These are phyloP conservation scores for Spodoptera litura DNA, from an alignment of 1,140 invertebrate genomes.

Conservation along the genomic window DNA sequence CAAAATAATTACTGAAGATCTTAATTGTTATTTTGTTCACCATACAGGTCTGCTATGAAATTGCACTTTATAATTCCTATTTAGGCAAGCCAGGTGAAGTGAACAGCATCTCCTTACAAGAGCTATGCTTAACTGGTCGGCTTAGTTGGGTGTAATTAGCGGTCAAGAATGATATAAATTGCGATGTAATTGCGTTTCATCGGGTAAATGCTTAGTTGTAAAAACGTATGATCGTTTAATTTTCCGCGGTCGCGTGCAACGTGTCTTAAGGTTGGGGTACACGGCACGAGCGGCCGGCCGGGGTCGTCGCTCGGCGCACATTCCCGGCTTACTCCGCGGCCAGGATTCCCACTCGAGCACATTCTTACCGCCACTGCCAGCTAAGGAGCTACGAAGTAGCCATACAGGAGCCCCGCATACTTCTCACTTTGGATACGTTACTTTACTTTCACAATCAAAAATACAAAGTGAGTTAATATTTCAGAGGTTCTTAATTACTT, in stretches of 20 bases:
- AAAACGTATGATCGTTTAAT: conserved; percentile 39
- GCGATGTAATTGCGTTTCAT: conserved; percentile 32
- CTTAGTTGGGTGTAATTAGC: conserved; percentile 28
- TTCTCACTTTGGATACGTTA: conserved; percentile 19
- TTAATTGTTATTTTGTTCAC: too few species aligned
- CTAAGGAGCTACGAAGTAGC: conserved; percentile 50
- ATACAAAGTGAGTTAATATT: neutral
- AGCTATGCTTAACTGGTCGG: neutral
- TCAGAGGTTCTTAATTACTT: neutral
- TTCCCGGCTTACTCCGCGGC: conserved; percentile 49
- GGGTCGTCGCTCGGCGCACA: conserved; percentile 63
- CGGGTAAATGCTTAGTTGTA: conserved; percentile 30
- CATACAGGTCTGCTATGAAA: too few species aligned
- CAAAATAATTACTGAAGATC: too few species aligned
- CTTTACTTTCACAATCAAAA: neutral
- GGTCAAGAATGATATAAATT: conserved; percentile 30
- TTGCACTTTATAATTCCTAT: too few species aligned
- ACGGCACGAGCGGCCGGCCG: conserved; percentile 48
- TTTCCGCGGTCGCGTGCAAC: conserved; percentile 9
- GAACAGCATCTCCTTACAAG: conserved; percentile 9
- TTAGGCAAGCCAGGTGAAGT: too few species aligned
- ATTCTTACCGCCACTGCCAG: conserved; percentile 62
- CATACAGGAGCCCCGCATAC: conserved; percentile 5
- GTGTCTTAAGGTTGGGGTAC: conserved; percentile 36
- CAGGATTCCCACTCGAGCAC: conserved; percentile 67